Evolutionary conservation across 2,113 vertebrate genomes (phyloP).

Genomic region (Muntiacus reevesi): DNA sequence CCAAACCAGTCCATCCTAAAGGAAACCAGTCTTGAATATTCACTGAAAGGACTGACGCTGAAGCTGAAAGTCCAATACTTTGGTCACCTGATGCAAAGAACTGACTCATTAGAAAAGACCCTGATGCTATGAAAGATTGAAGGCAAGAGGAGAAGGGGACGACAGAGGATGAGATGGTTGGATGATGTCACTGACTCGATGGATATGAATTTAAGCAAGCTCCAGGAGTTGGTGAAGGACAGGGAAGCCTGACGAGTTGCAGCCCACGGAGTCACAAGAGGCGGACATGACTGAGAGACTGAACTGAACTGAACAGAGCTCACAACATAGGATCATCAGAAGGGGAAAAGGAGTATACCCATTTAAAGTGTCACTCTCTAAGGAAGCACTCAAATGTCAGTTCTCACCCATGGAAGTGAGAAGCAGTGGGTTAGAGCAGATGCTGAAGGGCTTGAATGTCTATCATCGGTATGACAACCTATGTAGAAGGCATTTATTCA

Average conservation of each 20-base stretch:
- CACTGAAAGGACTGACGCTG: neutral
- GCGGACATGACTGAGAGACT: neutral
- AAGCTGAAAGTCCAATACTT: neutral
- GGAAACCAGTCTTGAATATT: neutral
- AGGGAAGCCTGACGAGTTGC: neutral
- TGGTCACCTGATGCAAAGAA: neutral
- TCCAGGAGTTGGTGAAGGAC: neutral
- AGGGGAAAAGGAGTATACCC: neutral
- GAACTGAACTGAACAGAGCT: neutral
- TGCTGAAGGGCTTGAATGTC: neutral
- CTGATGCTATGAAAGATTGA: neutral
- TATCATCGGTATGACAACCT: neutral
- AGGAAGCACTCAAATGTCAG: neutral
- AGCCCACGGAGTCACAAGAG: neutral
- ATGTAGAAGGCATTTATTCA: neutral
- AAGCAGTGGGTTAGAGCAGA: neutral
- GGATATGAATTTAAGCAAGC: neutral
- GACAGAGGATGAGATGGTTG: neutral
- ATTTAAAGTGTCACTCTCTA: neutral
- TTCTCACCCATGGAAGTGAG: neutral
- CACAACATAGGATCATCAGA: neutral
- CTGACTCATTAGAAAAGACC: neutral
- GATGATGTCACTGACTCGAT: neutral
- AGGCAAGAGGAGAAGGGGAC: neutral
- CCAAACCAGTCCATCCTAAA: neutral